Evolutionary conservation across 1,140 invertebrate genomes (phyloP).

Genomic region (Phymorhynchus buccinoides): DNA sequence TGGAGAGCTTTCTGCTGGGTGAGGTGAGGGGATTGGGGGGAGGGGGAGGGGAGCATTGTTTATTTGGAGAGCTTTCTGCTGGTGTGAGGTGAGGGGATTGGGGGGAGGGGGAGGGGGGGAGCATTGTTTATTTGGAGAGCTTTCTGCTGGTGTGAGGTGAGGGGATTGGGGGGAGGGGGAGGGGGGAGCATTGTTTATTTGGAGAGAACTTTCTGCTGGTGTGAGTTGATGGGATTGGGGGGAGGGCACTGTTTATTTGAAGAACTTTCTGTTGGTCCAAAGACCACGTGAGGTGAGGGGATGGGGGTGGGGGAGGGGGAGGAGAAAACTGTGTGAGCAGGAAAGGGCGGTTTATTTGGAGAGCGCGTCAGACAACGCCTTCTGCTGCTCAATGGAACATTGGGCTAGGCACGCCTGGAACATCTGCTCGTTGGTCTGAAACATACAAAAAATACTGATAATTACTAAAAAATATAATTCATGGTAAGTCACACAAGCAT

Average conservation of each 20-base stretch:
- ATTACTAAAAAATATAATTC: background rate
- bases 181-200: background rate
- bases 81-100: no score
- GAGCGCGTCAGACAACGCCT: conserved; percentile 78
- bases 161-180: background rate
- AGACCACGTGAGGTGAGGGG: background rate
- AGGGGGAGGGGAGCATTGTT: no score
- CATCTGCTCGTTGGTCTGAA: conserved; percentile 83
- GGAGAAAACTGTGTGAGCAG: no score
- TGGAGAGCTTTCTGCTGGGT: no score
- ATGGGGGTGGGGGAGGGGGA: no score
- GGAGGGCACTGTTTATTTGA: background rate
- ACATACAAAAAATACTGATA: conserved; percentile 47
- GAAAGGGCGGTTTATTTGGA: no score
- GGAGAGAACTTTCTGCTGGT: background rate
- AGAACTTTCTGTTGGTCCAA: background rate
- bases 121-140: no score
- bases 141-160: no score
- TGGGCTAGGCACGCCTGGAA: conserved; percentile 86
- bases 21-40: no score
- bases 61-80: no score
- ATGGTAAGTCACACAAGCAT: background rate
- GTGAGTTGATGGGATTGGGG: background rate
- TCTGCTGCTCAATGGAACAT: conserved; percentile 85
- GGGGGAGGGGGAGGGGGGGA: no score